A percentile compares a stretch with the other conserved stretches of the same genome.
These are phyloP conservation scores for Dicerorhinus sumatrensis DNA, from an alignment of 2,113 vertebrate species.

Conservation along the genomic window DNA sequence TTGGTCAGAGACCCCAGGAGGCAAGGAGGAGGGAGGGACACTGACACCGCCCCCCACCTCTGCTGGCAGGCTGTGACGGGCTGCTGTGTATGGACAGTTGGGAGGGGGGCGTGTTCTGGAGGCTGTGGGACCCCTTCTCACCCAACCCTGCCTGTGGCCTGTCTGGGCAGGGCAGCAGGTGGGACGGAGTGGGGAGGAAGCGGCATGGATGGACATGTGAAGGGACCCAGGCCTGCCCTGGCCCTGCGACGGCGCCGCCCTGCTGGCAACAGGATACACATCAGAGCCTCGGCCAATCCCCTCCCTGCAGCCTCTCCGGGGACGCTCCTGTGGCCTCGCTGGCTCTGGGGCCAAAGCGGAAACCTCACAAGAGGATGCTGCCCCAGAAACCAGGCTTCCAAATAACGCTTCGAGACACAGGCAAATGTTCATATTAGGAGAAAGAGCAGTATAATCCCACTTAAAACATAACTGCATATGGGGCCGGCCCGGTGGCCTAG, in stretches of 20 bases:
- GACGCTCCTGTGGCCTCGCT: background rate
- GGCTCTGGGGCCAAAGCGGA: background rate
- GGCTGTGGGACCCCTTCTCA: background rate
- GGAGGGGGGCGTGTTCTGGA: accelerated
- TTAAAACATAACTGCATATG: background rate
- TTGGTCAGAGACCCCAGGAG: background rate
- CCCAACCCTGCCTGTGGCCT: background rate
- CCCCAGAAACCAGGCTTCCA: background rate
- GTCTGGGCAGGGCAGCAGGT: accelerated
- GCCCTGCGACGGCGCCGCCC: accelerated
- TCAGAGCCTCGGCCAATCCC: accelerated
- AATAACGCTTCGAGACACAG: background rate
- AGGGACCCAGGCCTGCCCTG: background rate
- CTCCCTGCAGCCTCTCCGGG: no score
- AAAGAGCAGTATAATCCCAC: accelerated
- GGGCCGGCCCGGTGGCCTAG: no score
- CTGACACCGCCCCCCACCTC: background rate
- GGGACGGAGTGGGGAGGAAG: background rate
- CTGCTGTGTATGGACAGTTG: accelerated
- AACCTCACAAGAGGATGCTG: background rate
- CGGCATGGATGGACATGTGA: accelerated
- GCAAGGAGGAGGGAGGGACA: background rate
- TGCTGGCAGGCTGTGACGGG: background rate
- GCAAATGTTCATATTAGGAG: accelerated
- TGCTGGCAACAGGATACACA: accelerated